Percentiles rank a stretch among this genome's conserved stretches.
These are phyloP conservation scores for Nematopogon swammerdamellus DNA, from an alignment of 2,888 invertebrate genomes.

Conservation along the genomic window DNA sequence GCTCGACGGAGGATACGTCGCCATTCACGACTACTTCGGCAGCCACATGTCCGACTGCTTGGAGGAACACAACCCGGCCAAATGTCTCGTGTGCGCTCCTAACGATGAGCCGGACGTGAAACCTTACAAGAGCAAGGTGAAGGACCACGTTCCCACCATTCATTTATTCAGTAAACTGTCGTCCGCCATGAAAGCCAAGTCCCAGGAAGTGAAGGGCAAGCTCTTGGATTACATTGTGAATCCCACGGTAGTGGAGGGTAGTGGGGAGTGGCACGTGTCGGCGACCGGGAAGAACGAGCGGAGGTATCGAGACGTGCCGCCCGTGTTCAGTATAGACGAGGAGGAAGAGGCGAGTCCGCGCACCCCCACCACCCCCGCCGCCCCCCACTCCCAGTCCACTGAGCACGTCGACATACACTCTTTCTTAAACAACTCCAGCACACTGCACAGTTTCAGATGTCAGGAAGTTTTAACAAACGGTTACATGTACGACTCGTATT, in stretches of 20 bases:
- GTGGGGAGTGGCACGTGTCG: slow-evolving; percentile 77
- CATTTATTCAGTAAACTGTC: slow-evolving; percentile 83
- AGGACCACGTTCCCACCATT: slow-evolving; percentile 46
- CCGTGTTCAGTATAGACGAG: slow-evolving; percentile 93
- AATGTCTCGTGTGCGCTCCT: slow-evolving; percentile 79
- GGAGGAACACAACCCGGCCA: slow-evolving; percentile 77
- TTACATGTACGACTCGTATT: slow-evolving; percentile 82
- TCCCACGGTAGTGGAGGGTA: slow-evolving; percentile 61
- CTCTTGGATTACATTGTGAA: slow-evolving; percentile 92
- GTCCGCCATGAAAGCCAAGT: slow-evolving; percentile 85
- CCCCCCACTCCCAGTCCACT: slow-evolving; percentile 62
- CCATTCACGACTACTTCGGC: slow-evolving; percentile 80
- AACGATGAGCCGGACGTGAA: slow-evolving; percentile 31
- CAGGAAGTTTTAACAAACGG: slow-evolving; percentile 90
- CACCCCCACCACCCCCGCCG: slow-evolving; percentile 28
- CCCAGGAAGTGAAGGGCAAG: slow-evolving; percentile 89
- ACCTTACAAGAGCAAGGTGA: slow-evolving; percentile 20
- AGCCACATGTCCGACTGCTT: slow-evolving; percentile 77
- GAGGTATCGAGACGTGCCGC: slow-evolving; percentile 84
- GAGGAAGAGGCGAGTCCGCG: slow-evolving; percentile 55
- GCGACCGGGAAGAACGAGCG: slow-evolving; percentile 82
- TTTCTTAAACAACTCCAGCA: slow-evolving; percentile 79
- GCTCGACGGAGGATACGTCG: slow-evolving; percentile 86
- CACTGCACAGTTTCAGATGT: slow-evolving; percentile 85
- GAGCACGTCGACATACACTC: slow-evolving; percentile 78